phyloP scores from a whole-genome alignment of 2,888 invertebrate species.

The Hemithea aestivaria region DNA sequence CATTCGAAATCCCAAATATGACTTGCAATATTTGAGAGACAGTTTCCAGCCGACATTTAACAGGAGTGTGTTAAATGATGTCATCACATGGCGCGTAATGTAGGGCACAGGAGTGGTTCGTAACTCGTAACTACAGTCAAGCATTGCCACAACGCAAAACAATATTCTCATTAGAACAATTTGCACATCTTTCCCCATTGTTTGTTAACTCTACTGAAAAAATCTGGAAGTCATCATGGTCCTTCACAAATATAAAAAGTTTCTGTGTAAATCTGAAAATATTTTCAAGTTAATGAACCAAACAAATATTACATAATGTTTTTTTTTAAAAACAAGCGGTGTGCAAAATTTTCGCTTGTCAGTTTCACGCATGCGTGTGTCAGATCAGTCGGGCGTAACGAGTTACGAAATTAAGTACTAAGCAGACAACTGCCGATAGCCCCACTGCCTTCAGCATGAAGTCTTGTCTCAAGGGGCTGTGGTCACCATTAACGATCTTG shows the following conservation, averaged over 20 bases:
- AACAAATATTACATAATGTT: too few relatives aligned
- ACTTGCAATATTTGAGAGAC: slow-evolving; percentile 34
- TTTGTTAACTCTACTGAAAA: slow-evolving; percentile 1
- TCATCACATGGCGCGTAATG: slow-evolving; percentile 31
- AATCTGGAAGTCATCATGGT: too few relatives aligned
- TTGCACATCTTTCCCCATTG: slow-evolving; percentile 11
- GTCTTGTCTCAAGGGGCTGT: slow-evolving; percentile 52
- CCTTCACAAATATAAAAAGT: too few relatives aligned
- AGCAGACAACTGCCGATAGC: slow-evolving; percentile 44
- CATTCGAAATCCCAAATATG: slow-evolving; percentile 27
- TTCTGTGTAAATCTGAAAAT: too few relatives aligned
- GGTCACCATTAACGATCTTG: slow-evolving; percentile 48
- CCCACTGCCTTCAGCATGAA: slow-evolving; percentile 51
- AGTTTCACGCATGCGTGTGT: slow-evolving; percentile 39
- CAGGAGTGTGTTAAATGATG: slow-evolving; percentile 49
- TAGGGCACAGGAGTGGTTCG: slow-evolving; percentile 22
- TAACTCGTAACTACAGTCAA: slow-evolving; percentile 7
- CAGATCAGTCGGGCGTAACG: slow-evolving; percentile 45
- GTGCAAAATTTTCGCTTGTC: slow-evolving; percentile 11
- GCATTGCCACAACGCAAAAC: slow-evolving; percentile 4
- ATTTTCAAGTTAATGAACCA: too few relatives aligned
- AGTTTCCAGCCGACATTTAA: slow-evolving; percentile 42
- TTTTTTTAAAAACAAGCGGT: slow-evolving; percentile 1
- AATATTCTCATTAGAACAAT: slow-evolving; percentile 12
- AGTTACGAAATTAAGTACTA: slow-evolving; percentile 67